A percentile compares a stretch with the other conserved stretches of the same genome.
phyloP scores from a whole-genome alignment of 2,113 vertebrate species.

The Corythornis cristatus region DNA sequence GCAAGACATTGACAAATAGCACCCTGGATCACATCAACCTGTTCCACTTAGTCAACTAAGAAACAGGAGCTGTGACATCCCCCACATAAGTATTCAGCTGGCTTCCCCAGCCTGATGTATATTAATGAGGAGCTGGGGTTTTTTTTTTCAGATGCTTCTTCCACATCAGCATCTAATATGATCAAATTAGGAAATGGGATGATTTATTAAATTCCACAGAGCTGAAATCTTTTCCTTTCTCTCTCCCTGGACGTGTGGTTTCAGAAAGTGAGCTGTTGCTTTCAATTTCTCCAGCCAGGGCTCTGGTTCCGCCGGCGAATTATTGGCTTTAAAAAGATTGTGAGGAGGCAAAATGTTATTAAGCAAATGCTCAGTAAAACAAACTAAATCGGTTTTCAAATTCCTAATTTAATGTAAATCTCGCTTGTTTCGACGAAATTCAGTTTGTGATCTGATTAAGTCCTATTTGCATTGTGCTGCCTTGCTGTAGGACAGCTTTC shows the following conservation, averaged over 20 bases:
- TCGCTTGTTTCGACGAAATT: conserved; percentile 82
- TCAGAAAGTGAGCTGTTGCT: conserved; percentile 85
- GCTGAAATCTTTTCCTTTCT: conserved; percentile 83
- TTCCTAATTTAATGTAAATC: conserved; percentile 88
- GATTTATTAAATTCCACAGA: conserved; percentile 85
- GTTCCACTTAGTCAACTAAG: conserved; percentile 90
- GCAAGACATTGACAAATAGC: conserved; percentile 93
- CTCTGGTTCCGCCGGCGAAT: conserved; percentile 78
- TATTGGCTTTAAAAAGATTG: conserved; percentile 86
- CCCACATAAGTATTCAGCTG: conserved; percentile 82
- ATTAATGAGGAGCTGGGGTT: conserved; percentile 85
- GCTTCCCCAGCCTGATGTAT: conserved; percentile 89
- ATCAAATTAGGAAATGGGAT: conserved; percentile 89
- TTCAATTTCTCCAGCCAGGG: conserved; percentile 82
- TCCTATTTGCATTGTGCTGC: conserved; percentile 80
- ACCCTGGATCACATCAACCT: conserved; percentile 87
- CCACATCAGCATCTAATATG: conserved; percentile 89
- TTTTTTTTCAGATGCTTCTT: conserved; percentile 82
- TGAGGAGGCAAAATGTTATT: conserved; percentile 84
- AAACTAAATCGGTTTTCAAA: conserved; percentile 86
- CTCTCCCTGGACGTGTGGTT: conserved; percentile 78
- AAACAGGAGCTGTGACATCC: conserved; percentile 86
- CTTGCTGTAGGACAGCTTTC: conserved; percentile 81
- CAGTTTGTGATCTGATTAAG: conserved; percentile 87
- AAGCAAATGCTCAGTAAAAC: conserved; percentile 89